Conservation (phyloP, 1,140 invertebrate genomes). For the Polyergus mexicanus region DNA sequence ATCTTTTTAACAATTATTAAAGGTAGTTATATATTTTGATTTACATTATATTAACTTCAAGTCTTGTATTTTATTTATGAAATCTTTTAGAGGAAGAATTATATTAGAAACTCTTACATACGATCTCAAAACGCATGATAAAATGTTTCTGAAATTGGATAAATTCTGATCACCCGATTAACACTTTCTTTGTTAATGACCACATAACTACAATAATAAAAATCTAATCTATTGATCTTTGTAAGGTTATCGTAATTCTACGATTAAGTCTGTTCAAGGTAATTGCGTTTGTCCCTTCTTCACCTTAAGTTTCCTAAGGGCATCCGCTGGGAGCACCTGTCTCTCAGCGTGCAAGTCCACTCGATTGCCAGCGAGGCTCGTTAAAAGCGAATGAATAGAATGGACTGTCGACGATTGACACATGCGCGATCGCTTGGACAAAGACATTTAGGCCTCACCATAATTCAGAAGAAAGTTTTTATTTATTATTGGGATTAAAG, state of each 20-base stretch:
- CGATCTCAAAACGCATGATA: too few species aligned
- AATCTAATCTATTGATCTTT: slow-evolving; percentile 35
- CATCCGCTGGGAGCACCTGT: slow-evolving; percentile 53
- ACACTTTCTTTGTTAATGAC: slow-evolving; percentile 27
- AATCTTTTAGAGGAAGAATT: not conserved
- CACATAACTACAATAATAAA: slow-evolving; percentile 12
- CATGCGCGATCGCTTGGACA: slow-evolving; percentile 12
- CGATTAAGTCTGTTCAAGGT: slow-evolving; percentile 36
- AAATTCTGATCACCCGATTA: not conserved
- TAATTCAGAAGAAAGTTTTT: not conserved
- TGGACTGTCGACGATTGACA: slow-evolving; percentile 29
- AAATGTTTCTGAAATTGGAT: not conserved
- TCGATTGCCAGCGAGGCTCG: slow-evolving; percentile 25
- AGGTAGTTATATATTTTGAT: not conserved
- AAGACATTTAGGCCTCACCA: slow-evolving; percentile 37
- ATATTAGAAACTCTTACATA: not conserved
- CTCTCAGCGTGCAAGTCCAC: slow-evolving; percentile 42
- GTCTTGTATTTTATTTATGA: slow-evolving; percentile 3
- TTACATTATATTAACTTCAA: not conserved
- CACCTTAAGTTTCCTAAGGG: slow-evolving; percentile 51
- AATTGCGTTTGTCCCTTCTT: slow-evolving; percentile 55
- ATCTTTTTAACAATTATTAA: slow-evolving; percentile 7
- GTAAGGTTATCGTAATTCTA: slow-evolving; percentile 23
- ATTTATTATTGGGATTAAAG: slow-evolving; percentile 5
- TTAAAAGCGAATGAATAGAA: slow-evolving; percentile 48